These are phyloP conservation scores for Orestias chungarensis DNA, from an alignment of 2,797 vertebrate species.

Conservation along the genomic window DNA sequence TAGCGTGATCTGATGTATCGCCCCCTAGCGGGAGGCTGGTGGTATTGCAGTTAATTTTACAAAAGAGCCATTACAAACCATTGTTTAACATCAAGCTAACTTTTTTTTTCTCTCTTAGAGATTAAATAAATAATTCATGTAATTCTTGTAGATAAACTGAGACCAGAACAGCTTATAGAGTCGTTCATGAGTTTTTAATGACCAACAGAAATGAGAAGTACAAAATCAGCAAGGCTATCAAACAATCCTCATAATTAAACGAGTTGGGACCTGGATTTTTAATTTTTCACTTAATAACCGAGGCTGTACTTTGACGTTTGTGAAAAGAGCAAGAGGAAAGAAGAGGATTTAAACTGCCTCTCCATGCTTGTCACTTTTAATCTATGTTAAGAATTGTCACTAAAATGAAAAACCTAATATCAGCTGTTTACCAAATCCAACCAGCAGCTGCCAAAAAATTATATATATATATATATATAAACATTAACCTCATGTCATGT, in stretches of 20 bases:
- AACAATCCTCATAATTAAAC: constrained; percentile 67
- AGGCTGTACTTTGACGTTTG: background rate
- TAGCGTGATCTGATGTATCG: background rate
- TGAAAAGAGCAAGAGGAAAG: background rate
- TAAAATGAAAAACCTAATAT: background rate
- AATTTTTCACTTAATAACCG: background rate
- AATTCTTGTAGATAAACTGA: background rate
- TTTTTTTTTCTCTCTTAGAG: background rate
- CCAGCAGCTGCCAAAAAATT: background rate
- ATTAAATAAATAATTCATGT: background rate
- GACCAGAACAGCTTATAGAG: constrained; percentile 3
- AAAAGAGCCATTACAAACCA: background rate
- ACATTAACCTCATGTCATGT: background rate
- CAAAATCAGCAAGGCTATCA: constrained; percentile 82
- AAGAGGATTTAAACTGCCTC: background rate
- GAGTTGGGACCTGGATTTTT: background rate
- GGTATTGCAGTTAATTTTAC: too few relatives aligned
- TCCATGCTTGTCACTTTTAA: background rate
- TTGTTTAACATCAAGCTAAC: background rate
- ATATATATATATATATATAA: background rate
- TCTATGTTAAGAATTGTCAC: background rate
- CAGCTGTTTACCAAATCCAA: background rate
- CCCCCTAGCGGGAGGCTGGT: constrained; percentile 15
- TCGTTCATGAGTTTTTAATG: constrained; percentile 82
- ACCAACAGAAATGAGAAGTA: constrained; percentile 83